Conservation (phyloP, 2,113 vertebrate genomes). For the Clinocottus analis region DNA sequence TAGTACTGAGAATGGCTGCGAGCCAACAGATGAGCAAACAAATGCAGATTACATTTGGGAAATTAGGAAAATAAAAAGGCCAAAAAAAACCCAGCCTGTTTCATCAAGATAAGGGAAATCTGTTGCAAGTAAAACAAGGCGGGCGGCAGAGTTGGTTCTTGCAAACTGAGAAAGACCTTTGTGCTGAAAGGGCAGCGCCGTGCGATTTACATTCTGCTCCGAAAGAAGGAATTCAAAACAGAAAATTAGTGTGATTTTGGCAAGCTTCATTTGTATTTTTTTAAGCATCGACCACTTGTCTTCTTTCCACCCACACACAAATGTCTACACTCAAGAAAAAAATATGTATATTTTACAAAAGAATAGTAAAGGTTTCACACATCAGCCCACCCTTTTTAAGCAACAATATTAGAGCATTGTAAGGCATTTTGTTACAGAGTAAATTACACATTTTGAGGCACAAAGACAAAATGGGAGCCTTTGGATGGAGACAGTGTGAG, state of each 20-base stretch:
- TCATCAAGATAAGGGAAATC: constrained; percentile 32
- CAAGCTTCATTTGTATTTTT: constrained; percentile 1
- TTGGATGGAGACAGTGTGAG: constrained; percentile 42
- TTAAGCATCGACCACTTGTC: not conserved
- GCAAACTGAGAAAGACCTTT: constrained; percentile 15
- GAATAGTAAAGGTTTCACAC: constrained; percentile 21
- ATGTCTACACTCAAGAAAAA: not conserved
- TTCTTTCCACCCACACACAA: constrained; percentile 11
- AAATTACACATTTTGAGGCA: constrained; percentile 36
- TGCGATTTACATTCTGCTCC: not conserved
- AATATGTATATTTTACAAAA: not conserved
- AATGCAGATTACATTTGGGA: constrained; percentile 31
- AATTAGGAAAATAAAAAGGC: constrained; percentile 35
- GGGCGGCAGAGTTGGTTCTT: not conserved
- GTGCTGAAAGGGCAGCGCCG: not conserved
- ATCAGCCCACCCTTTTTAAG: not conserved
- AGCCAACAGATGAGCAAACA: constrained; percentile 36
- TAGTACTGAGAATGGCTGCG: constrained; percentile 1
- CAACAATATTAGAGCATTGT: constrained; percentile 13
- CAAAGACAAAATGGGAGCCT: constrained; percentile 61
- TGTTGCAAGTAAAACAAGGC: constrained; percentile 24
- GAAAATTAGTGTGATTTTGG: constrained; percentile 1
- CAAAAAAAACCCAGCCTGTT: not conserved
- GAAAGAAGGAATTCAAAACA: constrained; percentile 8
- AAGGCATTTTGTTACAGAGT: constrained; percentile 22